Evolutionary conservation across 1,140 invertebrate genomes (phyloP).

Genomic region (Campoletis sonorensis): DNA sequence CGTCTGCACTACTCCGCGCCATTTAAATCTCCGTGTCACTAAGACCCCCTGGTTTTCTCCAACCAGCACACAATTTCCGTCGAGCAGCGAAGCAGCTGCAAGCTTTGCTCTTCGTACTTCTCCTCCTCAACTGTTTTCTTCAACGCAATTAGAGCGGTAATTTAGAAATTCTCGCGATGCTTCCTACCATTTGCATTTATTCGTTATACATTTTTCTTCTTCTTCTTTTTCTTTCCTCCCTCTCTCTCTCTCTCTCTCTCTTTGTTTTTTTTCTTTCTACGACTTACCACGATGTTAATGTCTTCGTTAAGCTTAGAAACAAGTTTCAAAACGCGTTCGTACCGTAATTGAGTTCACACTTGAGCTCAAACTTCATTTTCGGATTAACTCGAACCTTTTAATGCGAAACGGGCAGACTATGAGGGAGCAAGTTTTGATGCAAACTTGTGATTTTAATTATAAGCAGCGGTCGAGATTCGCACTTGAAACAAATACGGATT

Average conservation of each 20-base stretch:
- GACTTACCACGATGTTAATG: background rate
- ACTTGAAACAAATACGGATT: no score
- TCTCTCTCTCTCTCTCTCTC: no score
- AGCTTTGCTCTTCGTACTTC: background rate
- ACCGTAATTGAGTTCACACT: no score
- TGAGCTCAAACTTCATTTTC: background rate
- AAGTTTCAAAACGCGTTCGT: background rate
- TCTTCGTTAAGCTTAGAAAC: background rate
- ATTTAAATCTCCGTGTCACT: slow-evolving; percentile 60
- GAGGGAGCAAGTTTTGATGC: no score
- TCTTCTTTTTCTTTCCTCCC: background rate
- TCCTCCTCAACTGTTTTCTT: slow-evolving; percentile 46
- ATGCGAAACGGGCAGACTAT: no score
- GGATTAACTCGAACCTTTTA: background rate
- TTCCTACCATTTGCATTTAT: slow-evolving; percentile 2
- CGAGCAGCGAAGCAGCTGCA: slow-evolving; percentile 20
- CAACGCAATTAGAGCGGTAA: slow-evolving; percentile 53
- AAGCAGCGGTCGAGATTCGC: no score
- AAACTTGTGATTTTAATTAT: no score
- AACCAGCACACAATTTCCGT: slow-evolving; percentile 23
- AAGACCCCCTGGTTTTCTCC: slow-evolving; percentile 43
- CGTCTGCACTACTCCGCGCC: slow-evolving; percentile 39
- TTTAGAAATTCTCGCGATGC: slow-evolving; percentile 18
- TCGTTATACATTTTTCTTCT: background rate
- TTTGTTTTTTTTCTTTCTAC: background rate